A percentile compares a stretch with the other conserved stretches of the same genome.
phyloP scores from a whole-genome alignment of 2,113 vertebrate species.

The Tyrannus savana region DNA sequence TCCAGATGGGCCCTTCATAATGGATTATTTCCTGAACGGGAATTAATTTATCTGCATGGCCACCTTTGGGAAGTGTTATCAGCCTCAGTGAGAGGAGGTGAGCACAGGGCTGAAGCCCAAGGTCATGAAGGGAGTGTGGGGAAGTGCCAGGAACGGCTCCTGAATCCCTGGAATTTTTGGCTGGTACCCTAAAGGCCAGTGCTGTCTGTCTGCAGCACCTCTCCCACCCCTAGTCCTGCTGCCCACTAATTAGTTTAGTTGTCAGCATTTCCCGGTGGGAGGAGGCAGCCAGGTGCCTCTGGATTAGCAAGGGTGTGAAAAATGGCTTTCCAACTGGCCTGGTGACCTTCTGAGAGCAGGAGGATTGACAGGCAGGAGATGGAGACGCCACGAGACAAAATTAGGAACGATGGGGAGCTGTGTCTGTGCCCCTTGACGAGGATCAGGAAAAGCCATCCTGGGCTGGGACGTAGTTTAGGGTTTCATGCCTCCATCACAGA shows the following conservation, averaged over 20 bases:
- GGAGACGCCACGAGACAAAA: not conserved
- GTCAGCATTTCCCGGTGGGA: not conserved
- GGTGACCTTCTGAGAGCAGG: not conserved
- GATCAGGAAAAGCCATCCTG: not conserved
- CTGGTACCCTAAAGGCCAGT: not conserved
- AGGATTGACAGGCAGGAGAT: not conserved
- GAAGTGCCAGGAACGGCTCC: not conserved
- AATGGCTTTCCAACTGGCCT: not conserved
- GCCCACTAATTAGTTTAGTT: not conserved
- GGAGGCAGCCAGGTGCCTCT: not conserved
- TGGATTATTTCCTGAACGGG: not conserved
- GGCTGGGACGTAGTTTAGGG: accelerated
- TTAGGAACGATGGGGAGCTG: not conserved
- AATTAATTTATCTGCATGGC: not conserved
- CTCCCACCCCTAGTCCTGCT: not conserved
- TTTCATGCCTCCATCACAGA: not conserved
- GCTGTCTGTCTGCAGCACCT: not conserved
- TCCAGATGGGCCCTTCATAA: accelerated
- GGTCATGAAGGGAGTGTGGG: not conserved
- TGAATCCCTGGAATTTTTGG: not conserved
- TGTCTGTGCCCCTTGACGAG: not conserved
- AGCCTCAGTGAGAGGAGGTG: not conserved
- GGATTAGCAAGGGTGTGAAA: not conserved
- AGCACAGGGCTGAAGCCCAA: not conserved
- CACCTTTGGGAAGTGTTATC: accelerated